phyloP scores from a whole-genome alignment of 2,113 vertebrate genomes.

The Aldabrachelys gigantea region DNA sequence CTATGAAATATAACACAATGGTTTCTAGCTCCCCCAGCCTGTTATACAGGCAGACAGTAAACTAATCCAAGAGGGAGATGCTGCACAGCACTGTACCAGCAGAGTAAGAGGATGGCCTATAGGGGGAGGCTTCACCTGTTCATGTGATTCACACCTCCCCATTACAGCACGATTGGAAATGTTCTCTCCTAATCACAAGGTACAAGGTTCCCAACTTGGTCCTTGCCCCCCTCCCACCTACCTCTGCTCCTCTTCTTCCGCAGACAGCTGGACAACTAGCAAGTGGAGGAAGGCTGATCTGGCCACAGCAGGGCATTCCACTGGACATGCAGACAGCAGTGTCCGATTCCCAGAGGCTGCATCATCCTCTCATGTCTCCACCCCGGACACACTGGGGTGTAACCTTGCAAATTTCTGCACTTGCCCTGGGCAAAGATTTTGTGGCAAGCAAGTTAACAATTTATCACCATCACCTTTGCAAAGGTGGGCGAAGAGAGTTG shows the following conservation, averaged over 20 bases:
- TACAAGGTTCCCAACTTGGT: not conserved
- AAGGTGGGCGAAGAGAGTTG: too few species aligned
- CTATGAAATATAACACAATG: not conserved
- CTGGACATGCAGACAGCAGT: not conserved
- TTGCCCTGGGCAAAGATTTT: not conserved
- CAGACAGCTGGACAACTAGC: not conserved
- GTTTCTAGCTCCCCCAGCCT: accelerated
- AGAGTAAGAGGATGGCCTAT: not conserved
- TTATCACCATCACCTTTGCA: too few species aligned
- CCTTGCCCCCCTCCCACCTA: not conserved
- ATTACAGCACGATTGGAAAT: not conserved
- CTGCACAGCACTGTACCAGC: accelerated
- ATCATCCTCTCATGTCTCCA: not conserved
- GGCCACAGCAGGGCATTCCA: not conserved
- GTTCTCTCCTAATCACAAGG: not conserved
- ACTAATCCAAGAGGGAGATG: not conserved
- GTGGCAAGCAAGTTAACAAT: too few species aligned
- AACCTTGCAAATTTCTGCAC: not conserved
- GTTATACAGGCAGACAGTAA: accelerated
- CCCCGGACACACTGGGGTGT: not conserved
- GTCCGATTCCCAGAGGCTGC: not conserved
- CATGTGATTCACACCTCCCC: accelerated
- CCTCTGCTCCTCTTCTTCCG: not conserved
- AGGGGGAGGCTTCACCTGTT: accelerated
- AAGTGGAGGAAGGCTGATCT: not conserved